These are phyloP conservation scores for Enteromius argenteus DNA, from an alignment of 2,797 vertebrate genomes.

Conservation along the genomic window DNA sequence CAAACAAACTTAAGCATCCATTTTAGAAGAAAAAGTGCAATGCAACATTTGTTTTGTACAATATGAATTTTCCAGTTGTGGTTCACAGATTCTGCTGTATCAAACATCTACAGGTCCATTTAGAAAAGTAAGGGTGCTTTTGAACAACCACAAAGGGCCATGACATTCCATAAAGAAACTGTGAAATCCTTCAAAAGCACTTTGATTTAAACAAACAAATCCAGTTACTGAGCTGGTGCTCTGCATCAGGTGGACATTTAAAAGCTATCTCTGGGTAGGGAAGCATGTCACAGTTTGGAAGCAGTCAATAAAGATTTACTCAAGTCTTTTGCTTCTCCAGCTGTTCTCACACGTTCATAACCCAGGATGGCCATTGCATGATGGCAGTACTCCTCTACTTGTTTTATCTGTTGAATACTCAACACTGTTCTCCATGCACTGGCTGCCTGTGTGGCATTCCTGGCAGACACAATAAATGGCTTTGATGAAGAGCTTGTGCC, in stretches of 20 bases:
- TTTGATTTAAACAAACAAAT: slow-evolving; percentile 75
- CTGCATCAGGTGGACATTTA: slow-evolving; percentile 69
- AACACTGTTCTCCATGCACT: slow-evolving; percentile 96
- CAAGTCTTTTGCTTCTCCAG: slow-evolving; percentile 93
- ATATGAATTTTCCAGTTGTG: slow-evolving; percentile 62
- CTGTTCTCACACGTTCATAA: slow-evolving; percentile 88
- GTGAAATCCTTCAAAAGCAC: slow-evolving; percentile 66
- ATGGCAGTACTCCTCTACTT: slow-evolving; percentile 98
- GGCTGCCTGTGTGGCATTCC: slow-evolving; percentile 94
- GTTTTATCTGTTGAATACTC: slow-evolving; percentile 96
- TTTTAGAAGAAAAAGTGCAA: slow-evolving; percentile 67
- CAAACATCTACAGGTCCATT: slow-evolving; percentile 68
- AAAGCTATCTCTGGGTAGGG: slow-evolving; percentile 74
- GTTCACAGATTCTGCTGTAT: slow-evolving; percentile 61
- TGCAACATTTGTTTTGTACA: slow-evolving; percentile 74
- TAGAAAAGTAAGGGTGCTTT: slow-evolving; percentile 70
- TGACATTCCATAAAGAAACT: slow-evolving; percentile 77
- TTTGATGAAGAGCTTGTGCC: slow-evolving; percentile 94
- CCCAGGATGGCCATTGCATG: slow-evolving; percentile 94
- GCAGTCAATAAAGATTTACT: slow-evolving; percentile 91
- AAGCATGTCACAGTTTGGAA: slow-evolving; percentile 82
- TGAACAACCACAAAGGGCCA: slow-evolving; percentile 62
- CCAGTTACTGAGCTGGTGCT: slow-evolving; percentile 74
- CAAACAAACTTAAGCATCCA: slow-evolving; percentile 74
- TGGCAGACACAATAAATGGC: slow-evolving; percentile 95